Evolutionary conservation across 2,888 invertebrate species (phyloP), one percentile per base, ranked within the genome.

Genomic region (Neoitamus cyanurus): DNA sequence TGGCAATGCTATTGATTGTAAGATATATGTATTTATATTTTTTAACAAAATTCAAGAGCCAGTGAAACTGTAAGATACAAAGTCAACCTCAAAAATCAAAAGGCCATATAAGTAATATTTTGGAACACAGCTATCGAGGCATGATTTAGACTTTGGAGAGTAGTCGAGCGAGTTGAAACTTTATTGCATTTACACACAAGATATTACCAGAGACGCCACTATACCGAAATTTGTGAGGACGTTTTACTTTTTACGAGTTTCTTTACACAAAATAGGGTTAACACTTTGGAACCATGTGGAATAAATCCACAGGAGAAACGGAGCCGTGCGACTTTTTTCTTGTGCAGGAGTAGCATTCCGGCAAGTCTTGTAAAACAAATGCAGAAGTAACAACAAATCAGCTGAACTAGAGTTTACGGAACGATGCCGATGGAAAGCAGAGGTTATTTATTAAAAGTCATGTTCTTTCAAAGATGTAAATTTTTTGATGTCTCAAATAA

Each of bases 401-500:
- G 20, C 36, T 73, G 34, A 73, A 34, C 20, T 70, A 75, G 37
- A n/a, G 28, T 42, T 78, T 31, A 48, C 20, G 78, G 78, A 48
- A 11, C 15, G 58, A 82, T 30, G n/a, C 31, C 15, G n/a, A 78
- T 31, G 48, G 7, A 37, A 82, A n/a, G 25, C 48, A 69, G 25
- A 31, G 36, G 37, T 34, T 48, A 83, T 25, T 42, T 72, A 30
- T 83, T 70, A n/a, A 70, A 83, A 72, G 37, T 42, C 31, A 83
- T 72, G 83, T 70, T 83, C 70, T 72, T 70, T 69, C 83, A 69
- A 72, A 83, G 42, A 28, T 83, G 83, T 83, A 83, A 70, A 72
- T 83, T 83, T 83, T 42, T 83, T 72, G 83, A 83, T 83, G 83
- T 83, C 83, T 83, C 72, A 83, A 83, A 83, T 75, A 48, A 84